Conservation (phyloP, 2,888 invertebrate genomes). For the Tachystola acroxantha region DNA sequence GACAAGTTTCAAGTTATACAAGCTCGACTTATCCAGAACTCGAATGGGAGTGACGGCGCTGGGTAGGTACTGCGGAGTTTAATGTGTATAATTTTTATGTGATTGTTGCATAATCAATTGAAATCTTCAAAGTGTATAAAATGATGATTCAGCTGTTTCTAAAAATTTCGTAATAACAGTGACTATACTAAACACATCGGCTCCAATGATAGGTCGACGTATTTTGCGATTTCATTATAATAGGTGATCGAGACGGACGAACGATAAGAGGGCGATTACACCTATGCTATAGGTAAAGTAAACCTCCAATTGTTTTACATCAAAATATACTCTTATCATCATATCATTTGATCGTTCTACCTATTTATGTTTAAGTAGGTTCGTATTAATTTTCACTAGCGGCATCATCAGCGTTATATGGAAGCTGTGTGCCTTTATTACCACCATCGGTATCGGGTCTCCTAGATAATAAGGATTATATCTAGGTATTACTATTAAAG, state of each 20-base stretch:
- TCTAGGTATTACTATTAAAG: too few relatives aligned
- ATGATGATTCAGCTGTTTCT: background rate
- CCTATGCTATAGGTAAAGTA: conserved; percentile 13
- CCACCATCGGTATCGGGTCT: too few relatives aligned
- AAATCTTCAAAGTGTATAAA: background rate
- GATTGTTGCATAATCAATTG: background rate
- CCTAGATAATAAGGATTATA: too few relatives aligned
- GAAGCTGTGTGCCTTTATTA: too few relatives aligned
- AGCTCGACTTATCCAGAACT: conserved; percentile 65
- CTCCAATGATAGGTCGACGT: conserved; percentile 22
- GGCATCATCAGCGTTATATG: too few relatives aligned
- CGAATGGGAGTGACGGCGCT: conserved; percentile 53
- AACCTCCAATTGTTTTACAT: conserved; percentile 3
- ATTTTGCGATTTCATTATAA: conserved; percentile 46
- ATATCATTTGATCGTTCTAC: background rate
- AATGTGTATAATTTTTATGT: conserved; percentile 3
- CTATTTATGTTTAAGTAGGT: background rate
- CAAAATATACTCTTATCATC: background rate
- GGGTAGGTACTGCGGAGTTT: conserved; percentile 43
- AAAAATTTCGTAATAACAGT: background rate
- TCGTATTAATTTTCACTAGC: too few relatives aligned
- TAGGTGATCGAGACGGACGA: conserved; percentile 39
- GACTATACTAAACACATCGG: background rate
- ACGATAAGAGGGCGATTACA: conserved; percentile 55
- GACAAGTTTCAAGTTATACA: conserved; percentile 64